These are phyloP conservation scores for Porites cylindrica DNA, from an alignment of 92 coral and sea anemone species.

Conservation along the genomic window DNA sequence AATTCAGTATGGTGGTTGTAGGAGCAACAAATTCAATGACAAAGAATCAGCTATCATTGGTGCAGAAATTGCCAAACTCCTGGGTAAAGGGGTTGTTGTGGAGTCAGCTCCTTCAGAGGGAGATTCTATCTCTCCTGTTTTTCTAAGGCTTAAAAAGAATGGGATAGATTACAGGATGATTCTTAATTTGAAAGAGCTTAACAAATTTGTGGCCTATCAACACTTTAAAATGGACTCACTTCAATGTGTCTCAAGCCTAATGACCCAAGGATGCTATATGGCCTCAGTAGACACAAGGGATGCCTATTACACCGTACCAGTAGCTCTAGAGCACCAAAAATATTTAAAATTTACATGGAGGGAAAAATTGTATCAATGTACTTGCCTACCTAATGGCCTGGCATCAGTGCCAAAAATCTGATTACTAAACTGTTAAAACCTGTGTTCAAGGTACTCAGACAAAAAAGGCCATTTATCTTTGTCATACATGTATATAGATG, in stretches of 20 bases:
- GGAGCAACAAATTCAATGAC: constrained; percentile 34
- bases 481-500: constrained; percentile 62
- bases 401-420: constrained; percentile 63
- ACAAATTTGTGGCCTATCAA: constrained; percentile 56
- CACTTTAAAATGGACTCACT: constrained; percentile 67
- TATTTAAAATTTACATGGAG: constrained; percentile 56
- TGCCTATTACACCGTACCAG: constrained; percentile 56
- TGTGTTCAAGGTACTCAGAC: constrained; percentile 52
- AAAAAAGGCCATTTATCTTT: constrained; percentile 54
- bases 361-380: constrained; percentile 63
- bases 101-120: constrained; percentile 34
- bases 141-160: neutral
- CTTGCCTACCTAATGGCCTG: constrained; percentile 75
- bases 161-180: constrained; percentile 27
- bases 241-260: constrained; percentile 39
- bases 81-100: constrained; percentile 38
- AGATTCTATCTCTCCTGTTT: constrained; percentile 41
- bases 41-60: constrained; percentile 56
- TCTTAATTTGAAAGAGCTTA: constrained; percentile 41
- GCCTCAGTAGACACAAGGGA: constrained; percentile 58
- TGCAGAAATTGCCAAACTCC: constrained; percentile 48
- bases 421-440: constrained; percentile 72
- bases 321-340: constrained; percentile 51
- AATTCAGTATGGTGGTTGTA: neutral
- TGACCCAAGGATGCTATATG: constrained; percentile 60